Evolutionary conservation across 1,140 invertebrate genomes (phyloP).

Genomic region (Phymorhynchus buccinoides): DNA sequence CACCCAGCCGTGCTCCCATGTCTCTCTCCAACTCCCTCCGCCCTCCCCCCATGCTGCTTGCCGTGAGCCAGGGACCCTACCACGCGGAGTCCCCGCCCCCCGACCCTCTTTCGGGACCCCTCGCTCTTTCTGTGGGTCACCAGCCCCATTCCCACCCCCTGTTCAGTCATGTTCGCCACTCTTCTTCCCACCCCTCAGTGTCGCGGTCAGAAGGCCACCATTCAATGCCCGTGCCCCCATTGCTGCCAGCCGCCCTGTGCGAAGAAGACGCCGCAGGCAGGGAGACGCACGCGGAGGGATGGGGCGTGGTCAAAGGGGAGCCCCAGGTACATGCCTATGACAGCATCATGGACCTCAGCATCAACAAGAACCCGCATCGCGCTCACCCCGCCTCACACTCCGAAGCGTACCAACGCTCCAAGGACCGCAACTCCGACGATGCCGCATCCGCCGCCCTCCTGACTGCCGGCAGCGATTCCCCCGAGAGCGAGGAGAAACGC

Average conservation of each 20-base stretch:
- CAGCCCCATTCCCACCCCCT: constrained; percentile 3
- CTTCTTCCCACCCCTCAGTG: constrained; percentile 18
- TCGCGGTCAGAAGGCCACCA: neutral
- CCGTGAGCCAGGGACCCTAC: constrained; percentile 10
- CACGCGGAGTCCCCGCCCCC: neutral
- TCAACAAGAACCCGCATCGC: constrained; percentile 55
- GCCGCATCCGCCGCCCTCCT: constrained; percentile 43
- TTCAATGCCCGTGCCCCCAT: constrained; percentile 30
- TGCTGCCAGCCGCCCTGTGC: neutral
- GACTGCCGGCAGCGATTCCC: constrained; percentile 58
- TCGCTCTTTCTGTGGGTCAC: neutral
- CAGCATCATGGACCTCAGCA: constrained; percentile 67
- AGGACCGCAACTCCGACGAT: constrained; percentile 58
- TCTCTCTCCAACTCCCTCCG: constrained; percentile 15
- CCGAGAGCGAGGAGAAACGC: constrained; percentile 59
- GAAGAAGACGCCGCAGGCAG: neutral
- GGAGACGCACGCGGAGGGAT: neutral
- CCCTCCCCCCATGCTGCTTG: constrained; percentile 23
- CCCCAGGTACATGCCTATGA: constrained; percentile 49
- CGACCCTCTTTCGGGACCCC: neutral
- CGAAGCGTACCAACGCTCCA: constrained; percentile 43
- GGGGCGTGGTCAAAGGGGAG: constrained; percentile 25
- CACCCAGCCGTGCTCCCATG: constrained; percentile 10
- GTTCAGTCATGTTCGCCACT: constrained; percentile 43
- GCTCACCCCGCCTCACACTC: constrained; percentile 43